Percentiles rank a stretch among this genome's conserved stretches.
These are phyloP conservation scores for Parnassius orleans DNA, from an alignment of 2,888 invertebrate genomes.

Conservation along the genomic window DNA sequence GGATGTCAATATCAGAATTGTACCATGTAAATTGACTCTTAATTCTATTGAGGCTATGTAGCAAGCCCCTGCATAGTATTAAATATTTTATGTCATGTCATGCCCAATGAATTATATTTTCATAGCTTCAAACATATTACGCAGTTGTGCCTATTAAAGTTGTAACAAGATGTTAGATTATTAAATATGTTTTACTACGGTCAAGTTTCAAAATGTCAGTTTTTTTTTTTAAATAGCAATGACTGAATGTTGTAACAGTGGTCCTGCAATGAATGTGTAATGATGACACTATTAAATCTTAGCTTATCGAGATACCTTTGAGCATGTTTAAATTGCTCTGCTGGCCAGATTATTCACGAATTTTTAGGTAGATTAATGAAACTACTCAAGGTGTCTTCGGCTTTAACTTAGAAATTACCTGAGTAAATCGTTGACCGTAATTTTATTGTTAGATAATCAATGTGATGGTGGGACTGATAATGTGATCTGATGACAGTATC, in stretches of 20 bases:
- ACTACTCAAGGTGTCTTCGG: conserved; percentile 35
- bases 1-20: conserved; percentile 46
- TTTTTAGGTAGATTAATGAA: conserved; percentile 28
- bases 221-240: conserved; percentile 46
- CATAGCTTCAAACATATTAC: conserved; percentile 65
- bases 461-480: conserved; percentile 71
- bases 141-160: conserved; percentile 65
- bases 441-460: conserved; percentile 59
- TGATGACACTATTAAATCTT: conserved; percentile 30
- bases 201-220: conserved; percentile 47
- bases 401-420: conserved; percentile 46
- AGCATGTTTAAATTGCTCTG: conserved; percentile 38
- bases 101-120: conserved; percentile 65
- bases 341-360: conserved; percentile 47
- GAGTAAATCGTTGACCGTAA: conserved; percentile 67
- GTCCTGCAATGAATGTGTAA: conserved; percentile 52
- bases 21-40: conserved; percentile 47
- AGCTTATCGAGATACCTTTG: conserved; percentile 34
- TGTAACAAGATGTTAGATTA: conserved; percentile 59
- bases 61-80: conserved; percentile 56
- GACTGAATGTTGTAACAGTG: conserved; percentile 47
- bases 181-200: conserved; percentile 53
- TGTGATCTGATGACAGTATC: conserved; percentile 47
- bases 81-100: conserved; percentile 59
- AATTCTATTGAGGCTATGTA: conserved; percentile 59